Conservation (phyloP, 2,888 invertebrate species). For the Clusia tigrina region DNA sequence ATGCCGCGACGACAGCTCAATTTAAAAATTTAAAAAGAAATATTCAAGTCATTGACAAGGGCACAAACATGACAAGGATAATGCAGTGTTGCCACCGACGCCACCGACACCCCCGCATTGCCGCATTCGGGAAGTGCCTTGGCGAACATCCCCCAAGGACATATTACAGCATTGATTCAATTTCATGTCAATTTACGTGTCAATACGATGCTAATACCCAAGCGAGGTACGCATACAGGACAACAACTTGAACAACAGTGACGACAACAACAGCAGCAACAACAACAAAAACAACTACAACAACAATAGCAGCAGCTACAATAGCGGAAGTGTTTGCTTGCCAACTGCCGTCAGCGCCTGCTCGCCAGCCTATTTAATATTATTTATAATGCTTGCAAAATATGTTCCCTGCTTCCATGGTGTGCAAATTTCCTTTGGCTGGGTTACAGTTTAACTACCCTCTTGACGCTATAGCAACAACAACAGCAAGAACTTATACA, state of each 20-base stretch:
- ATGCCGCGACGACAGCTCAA: slow-evolving; percentile 47
- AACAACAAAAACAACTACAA: too few species aligned
- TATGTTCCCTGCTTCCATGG: slow-evolving; percentile 13
- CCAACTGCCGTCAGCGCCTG: neutral
- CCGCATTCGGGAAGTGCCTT: neutral
- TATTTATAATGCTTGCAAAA: slow-evolving; percentile 54
- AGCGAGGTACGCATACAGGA: slow-evolving; percentile 1
- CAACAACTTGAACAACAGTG: neutral
- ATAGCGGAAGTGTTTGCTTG: too few species aligned
- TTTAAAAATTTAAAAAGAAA: slow-evolving; percentile 45
- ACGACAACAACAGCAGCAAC: neutral
- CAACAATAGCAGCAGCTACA: neutral
- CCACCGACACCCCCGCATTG: too few species aligned
- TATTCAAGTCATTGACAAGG: slow-evolving; percentile 53
- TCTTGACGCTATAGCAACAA: slow-evolving; percentile 13
- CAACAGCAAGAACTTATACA: slow-evolving; percentile 20
- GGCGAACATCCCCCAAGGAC: slow-evolving; percentile 55
- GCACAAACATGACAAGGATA: slow-evolving; percentile 26
- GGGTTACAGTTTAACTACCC: slow-evolving; percentile 19
- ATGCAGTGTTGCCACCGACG: neutral
- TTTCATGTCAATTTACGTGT: slow-evolving; percentile 66
- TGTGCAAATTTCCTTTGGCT: slow-evolving; percentile 46
- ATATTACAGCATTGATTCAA: slow-evolving; percentile 66
- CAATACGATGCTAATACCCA: slow-evolving; percentile 63
- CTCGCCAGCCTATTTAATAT: slow-evolving; percentile 47